phyloP scores from a whole-genome alignment of 2,797 vertebrate species.

The Pseudopleuronectes americanus region DNA sequence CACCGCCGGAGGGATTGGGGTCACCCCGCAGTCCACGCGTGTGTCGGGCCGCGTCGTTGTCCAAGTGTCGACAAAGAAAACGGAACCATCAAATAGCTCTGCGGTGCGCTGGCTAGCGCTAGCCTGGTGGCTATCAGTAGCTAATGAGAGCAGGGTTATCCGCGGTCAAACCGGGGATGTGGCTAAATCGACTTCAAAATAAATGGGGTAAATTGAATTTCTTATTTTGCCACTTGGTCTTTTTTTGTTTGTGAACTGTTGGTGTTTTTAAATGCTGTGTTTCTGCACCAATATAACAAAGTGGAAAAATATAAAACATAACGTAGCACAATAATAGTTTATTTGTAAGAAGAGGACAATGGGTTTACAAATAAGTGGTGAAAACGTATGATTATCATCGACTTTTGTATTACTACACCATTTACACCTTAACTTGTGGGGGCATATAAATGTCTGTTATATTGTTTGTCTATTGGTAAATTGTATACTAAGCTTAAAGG shows the following conservation, averaged over 20 bases:
- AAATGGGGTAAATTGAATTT: background rate
- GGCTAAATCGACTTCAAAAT: conserved; percentile 41
- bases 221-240: background rate
- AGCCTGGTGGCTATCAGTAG: conserved; percentile 58
- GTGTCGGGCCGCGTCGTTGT: background rate
- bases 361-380: background rate
- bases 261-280: background rate
- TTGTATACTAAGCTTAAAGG: background rate
- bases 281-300: background rate
- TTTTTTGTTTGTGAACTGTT: background rate
- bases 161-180: conserved; percentile 34
- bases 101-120: conserved; percentile 35
- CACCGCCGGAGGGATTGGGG: no score
- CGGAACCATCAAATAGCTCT: background rate
- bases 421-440: no score
- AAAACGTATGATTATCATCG: no score
- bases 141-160: conserved; percentile 34
- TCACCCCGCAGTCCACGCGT: rapidly evolving
- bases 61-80: background rate
- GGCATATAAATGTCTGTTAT: no score
- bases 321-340: rapidly evolving
- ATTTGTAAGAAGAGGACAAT: no score
- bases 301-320: background rate
- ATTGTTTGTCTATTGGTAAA: background rate
- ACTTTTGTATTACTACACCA: no score